phyloP scores from a whole-genome alignment of 2,113 vertebrate genomes.

The Neomonachus schauinslandi region DNA sequence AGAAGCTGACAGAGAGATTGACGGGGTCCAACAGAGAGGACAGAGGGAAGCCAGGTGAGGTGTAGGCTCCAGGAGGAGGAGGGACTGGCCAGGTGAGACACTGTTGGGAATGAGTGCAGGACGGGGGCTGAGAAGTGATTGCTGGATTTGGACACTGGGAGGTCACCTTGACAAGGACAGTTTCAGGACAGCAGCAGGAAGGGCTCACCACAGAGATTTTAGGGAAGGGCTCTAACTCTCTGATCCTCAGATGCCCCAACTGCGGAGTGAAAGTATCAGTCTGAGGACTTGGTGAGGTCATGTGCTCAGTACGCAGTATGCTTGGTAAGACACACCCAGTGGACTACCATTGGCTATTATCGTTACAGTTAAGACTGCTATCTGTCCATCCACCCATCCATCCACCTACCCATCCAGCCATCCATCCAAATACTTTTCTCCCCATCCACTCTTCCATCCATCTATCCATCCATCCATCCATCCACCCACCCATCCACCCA shows the following conservation, averaged over 20 bases:
- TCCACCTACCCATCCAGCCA: background rate
- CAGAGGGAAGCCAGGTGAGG: background rate
- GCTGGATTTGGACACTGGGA: rapidly evolving
- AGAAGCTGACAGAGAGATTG: background rate
- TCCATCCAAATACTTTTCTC: no score
- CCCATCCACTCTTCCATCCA: background rate
- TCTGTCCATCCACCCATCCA: background rate
- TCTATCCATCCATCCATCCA: background rate
- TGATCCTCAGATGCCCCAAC: background rate
- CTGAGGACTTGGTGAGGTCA: background rate
- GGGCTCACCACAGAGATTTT: background rate
- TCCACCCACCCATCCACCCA: background rate
- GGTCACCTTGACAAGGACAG: rapidly evolving
- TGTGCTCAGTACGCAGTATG: background rate
- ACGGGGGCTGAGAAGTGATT: background rate
- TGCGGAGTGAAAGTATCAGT: background rate
- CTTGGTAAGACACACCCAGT: background rate
- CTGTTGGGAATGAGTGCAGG: no score
- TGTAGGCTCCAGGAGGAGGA: background rate
- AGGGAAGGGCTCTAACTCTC: background rate
- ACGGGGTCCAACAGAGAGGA: no score
- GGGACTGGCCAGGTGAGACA: background rate
- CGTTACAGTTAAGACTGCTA: background rate
- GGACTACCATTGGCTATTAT: background rate
- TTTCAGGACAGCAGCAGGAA: background rate